phyloP scores from a whole-genome alignment of 2,888 invertebrate genomes.

The Dynastes grantii region DNA sequence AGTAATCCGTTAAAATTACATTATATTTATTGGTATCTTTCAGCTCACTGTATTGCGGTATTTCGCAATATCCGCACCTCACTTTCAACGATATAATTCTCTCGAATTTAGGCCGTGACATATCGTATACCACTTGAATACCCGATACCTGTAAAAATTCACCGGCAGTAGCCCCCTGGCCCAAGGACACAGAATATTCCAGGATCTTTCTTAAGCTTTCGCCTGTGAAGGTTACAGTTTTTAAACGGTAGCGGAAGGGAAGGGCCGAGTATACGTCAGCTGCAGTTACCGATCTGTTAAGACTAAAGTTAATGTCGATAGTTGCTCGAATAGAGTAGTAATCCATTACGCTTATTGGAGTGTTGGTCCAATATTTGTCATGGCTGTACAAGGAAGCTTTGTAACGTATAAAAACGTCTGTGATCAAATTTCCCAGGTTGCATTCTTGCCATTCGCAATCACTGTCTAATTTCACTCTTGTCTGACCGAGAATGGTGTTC shows the following conservation, averaged over 20 bases:
- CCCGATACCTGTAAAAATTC: conserved; percentile 21
- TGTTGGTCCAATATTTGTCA: not conserved
- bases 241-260: not conserved
- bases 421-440: conserved; percentile 10
- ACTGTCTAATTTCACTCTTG: not conserved
- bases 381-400: not conserved
- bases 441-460: not conserved
- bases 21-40: not conserved
- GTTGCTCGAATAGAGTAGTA: not conserved
- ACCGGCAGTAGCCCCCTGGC: not conserved
- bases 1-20: not conserved
- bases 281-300: not conserved
- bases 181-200: not conserved
- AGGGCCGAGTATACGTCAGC: not conserved
- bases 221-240: not conserved
- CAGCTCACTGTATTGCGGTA: not conserved
- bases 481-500: not conserved
- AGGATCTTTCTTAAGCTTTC: not conserved
- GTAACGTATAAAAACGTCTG: conserved; percentile 14
- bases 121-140: not conserved
- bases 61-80: conserved; percentile 6
- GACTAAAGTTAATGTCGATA: not conserved
- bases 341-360: not conserved
- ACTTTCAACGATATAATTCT: not conserved
- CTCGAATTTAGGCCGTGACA: not conserved